Conservation (phyloP, 2,797 vertebrate species). For the Danio tinwini region DNA sequence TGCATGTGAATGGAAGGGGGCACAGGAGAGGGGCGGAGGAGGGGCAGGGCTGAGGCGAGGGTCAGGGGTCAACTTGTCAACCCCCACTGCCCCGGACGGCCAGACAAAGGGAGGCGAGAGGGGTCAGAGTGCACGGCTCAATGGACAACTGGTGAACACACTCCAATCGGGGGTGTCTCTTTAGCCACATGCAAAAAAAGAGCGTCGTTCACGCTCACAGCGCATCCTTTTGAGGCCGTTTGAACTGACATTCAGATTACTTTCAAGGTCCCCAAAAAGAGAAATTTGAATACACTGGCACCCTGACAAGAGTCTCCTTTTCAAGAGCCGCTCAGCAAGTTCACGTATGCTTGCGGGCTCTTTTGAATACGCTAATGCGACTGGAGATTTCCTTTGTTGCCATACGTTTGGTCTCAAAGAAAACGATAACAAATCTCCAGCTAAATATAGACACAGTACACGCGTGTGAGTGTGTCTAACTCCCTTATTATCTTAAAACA, state of each 20-base stretch:
- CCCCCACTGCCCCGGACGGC: conserved; percentile 67
- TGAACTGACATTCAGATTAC: conserved; percentile 57
- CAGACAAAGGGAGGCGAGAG: conserved; percentile 75
- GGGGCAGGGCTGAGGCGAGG: conserved; percentile 68
- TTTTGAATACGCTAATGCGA: conserved; percentile 38
- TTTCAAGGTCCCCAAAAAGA: conserved; percentile 42
- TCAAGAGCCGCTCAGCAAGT: conserved; percentile 22
- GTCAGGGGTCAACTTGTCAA: conserved; percentile 76
- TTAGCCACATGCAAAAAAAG: conserved; percentile 48
- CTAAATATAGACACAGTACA: not conserved
- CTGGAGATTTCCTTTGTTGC: conserved; percentile 41
- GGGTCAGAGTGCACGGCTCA: conserved; percentile 50
- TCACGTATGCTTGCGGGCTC: not conserved
- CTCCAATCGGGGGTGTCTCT: conserved; percentile 39
- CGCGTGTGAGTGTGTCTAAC: conserved; percentile 17
- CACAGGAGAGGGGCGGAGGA: conserved; percentile 59
- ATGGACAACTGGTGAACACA: conserved; percentile 57
- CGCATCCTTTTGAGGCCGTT: conserved; percentile 52
- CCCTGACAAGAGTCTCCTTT: conserved; percentile 10
- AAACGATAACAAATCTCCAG: conserved; percentile 21
- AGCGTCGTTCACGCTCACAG: conserved; percentile 46
- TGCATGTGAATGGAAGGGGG: conserved; percentile 75
- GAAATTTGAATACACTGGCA: conserved; percentile 33
- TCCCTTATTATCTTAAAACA: conserved; percentile 60
- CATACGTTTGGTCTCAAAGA: not conserved